Percentiles rank a stretch among this genome's conserved stretches.
These are phyloP conservation scores for Cosmia pyralina DNA, from an alignment of 2,888 invertebrate species.

Conservation along the genomic window DNA sequence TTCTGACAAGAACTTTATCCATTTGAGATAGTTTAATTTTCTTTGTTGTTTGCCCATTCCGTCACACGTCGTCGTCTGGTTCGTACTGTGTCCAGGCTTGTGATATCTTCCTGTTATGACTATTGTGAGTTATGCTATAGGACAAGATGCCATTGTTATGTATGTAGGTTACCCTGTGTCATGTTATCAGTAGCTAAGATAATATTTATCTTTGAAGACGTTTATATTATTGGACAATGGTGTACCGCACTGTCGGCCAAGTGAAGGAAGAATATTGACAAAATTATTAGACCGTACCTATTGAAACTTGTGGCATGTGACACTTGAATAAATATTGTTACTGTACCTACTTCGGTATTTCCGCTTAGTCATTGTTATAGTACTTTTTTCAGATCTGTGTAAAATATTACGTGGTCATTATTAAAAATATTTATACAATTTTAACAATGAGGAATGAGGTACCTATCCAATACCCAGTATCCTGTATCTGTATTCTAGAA, in stretches of 20 bases:
- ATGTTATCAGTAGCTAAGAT: conserved; percentile 46
- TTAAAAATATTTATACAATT: no score
- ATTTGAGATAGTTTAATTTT: no score
- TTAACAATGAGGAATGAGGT: no score
- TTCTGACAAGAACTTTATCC: no score
- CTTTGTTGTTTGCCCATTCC: no score
- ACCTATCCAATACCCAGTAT: no score
- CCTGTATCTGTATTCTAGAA: no score
- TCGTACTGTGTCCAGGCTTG: no score
- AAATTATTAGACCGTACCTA: conserved; percentile 13
- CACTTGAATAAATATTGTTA: conserved; percentile 46
- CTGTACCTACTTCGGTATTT: not conserved
- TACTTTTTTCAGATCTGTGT: not conserved
- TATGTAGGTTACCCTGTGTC: conserved; percentile 3
- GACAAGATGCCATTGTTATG: conserved; percentile 37
- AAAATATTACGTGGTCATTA: no score
- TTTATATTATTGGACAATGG: conserved; percentile 40
- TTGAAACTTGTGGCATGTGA: not conserved
- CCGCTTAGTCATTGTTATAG: conserved; percentile 6
- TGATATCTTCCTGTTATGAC: not conserved
- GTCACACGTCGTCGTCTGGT: no score
- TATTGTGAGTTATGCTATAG: conserved; percentile 11
- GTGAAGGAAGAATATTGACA: conserved; percentile 34
- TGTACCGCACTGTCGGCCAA: conserved; percentile 17
- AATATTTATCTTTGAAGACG: conserved; percentile 48